phyloP scores from a whole-genome alignment of 1,140 invertebrate genomes.

The Cheumatopsyche charites region DNA sequence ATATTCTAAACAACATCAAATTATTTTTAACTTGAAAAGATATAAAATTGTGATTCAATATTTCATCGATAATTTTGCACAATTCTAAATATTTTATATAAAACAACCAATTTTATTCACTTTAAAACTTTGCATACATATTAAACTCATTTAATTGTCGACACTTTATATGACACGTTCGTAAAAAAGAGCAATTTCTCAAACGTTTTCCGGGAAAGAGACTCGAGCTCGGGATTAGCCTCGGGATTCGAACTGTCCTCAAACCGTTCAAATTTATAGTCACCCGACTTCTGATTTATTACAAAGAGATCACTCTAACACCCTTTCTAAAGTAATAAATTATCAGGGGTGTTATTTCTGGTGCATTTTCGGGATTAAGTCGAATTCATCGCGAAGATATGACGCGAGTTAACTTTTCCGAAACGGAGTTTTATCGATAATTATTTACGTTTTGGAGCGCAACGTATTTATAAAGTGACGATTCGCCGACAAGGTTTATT shows the following conservation, averaged over 20 bases:
- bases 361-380: slow-evolving; percentile 9
- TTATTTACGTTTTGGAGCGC: not conserved
- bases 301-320: not conserved
- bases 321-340: not conserved
- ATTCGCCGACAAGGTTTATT: not conserved
- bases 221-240: slow-evolving; percentile 38
- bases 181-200: not conserved
- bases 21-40: too few species aligned
- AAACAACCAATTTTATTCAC: too few species aligned
- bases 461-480: slow-evolving; percentile 1
- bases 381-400: not conserved
- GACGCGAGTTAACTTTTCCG: not conserved
- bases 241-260: slow-evolving; percentile 9
- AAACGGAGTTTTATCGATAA: not conserved
- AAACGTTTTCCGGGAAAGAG: slow-evolving; percentile 33
- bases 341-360: slow-evolving; percentile 1
- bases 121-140: too few species aligned
- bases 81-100: too few species aligned
- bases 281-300: slow-evolving; percentile 40
- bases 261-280: slow-evolving; percentile 44
- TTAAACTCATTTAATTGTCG: too few species aligned
- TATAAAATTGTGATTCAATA: too few species aligned
- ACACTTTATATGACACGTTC: too few species aligned
- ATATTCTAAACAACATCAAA: too few species aligned
- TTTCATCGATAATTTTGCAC: too few species aligned